Base-by-base conservation (phyloP, 2,797 vertebrate genomes). In the Peromyscus attwateri region DNA sequence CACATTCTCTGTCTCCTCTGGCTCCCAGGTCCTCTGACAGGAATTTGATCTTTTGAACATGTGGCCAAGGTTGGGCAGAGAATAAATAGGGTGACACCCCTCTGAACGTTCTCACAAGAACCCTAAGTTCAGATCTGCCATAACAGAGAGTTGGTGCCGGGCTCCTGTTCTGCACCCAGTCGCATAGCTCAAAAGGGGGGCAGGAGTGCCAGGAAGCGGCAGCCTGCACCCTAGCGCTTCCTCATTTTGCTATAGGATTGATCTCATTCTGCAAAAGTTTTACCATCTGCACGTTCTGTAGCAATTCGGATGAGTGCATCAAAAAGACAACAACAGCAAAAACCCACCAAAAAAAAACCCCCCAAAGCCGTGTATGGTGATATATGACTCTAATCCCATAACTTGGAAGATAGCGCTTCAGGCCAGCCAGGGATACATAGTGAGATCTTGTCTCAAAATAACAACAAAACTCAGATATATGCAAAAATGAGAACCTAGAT, bases 121-220 rank as follows among this genome's bases (percentile, higher is more conserved):
- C 55, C 34, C 43, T 37, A 52, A 87, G 23, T 75, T 85, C 66
- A 85, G 57, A 55, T 16, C 0, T 3, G 21, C 57, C 3, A 1
- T 6, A 17, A 34, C 0, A 0, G 34, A n/a, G 13, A 34, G 8
- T 27, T 10, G 43, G 6, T n/a, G 12, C 16, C 1, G 34, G 34
- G 68, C 23, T 81, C 49, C n/a, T 73, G 52, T 16, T 52, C n/a
- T 40, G 19, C 0, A 2, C 27, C 12, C 80, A 12, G 23, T 6
- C 19, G 11, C 13, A 4, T 16, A 21, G 83, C 93, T 96, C 87
- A 16, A 23, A 66, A 66, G 57, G 12, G 12, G 17, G 83, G 8
- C 5, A 31, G 34, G 31, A 49, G 13, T 46, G 17, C 76, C 80
- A 85, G 87, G 76, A 77, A 94, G 49, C 25, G 57, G 68, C 62